phyloP scores from a whole-genome alignment of 2,113 vertebrate genomes.

The Clarias batrachus region DNA sequence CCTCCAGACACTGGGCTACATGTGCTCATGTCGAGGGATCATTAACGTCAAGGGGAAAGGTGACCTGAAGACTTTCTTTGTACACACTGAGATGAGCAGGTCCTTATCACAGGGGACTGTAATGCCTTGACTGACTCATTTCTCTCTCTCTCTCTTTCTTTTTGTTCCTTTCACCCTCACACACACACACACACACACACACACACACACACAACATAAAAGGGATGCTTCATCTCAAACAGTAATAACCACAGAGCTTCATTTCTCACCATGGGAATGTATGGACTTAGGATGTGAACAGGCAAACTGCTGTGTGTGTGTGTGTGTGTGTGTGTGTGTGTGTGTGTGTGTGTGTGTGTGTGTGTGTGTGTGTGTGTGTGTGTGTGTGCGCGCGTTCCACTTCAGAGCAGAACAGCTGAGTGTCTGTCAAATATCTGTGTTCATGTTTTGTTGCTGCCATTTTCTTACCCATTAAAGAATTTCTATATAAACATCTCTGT shows the following conservation, averaged over 20 bases:
- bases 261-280: conserved; percentile 32
- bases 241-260: conserved; percentile 14
- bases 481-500: conserved; percentile 66
- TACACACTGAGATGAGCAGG: conserved; percentile 93
- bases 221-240: conserved; percentile 13
- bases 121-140: conserved; percentile 64
- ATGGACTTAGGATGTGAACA: conserved; percentile 39
- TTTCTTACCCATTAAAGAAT: conserved; percentile 77
- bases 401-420: conserved; percentile 47
- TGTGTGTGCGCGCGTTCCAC: conserved; percentile 29
- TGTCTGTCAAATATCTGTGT: conserved; percentile 48
- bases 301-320: conserved; percentile 1
- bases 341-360: not conserved
- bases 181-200: conserved; percentile 5
- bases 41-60: conserved; percentile 99
- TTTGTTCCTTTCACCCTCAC: not conserved
- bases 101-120: conserved; percentile 87
- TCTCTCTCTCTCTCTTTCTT: not conserved
- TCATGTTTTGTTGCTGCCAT: conserved; percentile 65
- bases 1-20: conserved; percentile 86
- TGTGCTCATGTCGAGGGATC: conserved; percentile 91
- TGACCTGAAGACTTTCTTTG: conserved; percentile 93
- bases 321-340: not conserved
- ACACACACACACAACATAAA: conserved; percentile 4
- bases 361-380: not conserved